Base-by-base conservation (phyloP, 2,888 invertebrate species). In the Dascillus cervinus region DNA sequence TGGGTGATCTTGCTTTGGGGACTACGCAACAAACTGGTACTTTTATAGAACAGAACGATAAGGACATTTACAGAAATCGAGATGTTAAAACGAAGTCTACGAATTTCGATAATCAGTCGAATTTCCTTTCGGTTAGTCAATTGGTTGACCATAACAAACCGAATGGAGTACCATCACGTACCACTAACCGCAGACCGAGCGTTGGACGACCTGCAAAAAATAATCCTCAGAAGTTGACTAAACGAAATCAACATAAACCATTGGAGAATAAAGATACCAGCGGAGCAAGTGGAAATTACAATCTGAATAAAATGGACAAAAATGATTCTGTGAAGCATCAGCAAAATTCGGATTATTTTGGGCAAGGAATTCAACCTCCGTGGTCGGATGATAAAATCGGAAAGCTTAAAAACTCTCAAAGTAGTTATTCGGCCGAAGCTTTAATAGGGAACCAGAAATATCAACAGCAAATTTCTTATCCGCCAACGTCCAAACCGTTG, bases 81-180 rank as follows among this genome's bases (percentile, higher is more conserved):
- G 26, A 43, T 21, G 29, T 35, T 3, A 44, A 44, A 37, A 13
- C 29, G 11, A 36, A 23, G 13, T 33, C 34, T 10, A 43, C 40
- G 27, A 31, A 35, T 23, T 46, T 56, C 3, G 60, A 56, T 11
- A 64, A 64, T 15, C 60, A 64, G 8, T 62, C 63, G 13, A 70
- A 69, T 29, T 77, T 77, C 37, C 53, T 77, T 4, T 77, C 77
- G 0, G 77, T 78, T 1, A 77, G 77, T 52, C 76, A 77, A 37
- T 52, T 77, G n/a, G 77, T 77, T 2, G 76, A 72, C 42, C n/a
- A n/a, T n/a, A 69, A 66, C 39, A 67, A 66, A 70, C 43, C 62
- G 21, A 26, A 40, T 30, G 25, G 20, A 26, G 42, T 40, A 15
- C 55, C 49, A 19, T 50, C 46, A 5, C 52, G 54, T 35, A 43